Evolutionary conservation across 2,888 invertebrate genomes (phyloP), one percentile per base, ranked within the genome.

Genomic region (Eupithecia exiguata): DNA sequence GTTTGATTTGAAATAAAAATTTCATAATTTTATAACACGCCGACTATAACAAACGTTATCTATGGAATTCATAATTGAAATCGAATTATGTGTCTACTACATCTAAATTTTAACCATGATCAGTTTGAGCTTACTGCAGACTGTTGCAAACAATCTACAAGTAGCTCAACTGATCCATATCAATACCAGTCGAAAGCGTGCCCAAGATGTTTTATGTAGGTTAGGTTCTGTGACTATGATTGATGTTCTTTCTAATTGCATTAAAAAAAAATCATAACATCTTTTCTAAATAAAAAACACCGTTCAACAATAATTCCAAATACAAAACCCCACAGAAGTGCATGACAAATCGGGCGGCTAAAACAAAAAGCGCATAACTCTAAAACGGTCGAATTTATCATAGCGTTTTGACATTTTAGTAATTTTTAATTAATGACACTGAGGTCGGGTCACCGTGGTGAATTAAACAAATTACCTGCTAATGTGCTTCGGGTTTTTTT

Each of bases 401-500:
- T 86, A 85, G 76, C 74, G 69, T 79, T 80, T 86, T 88, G 92
- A 89, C 92, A 89, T 82, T 88, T 86, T 84, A 85, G 80, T 87
- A 87, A 87, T 88, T 89, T 86, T 91, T 91, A 91, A 92, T 92
- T 87, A 86, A 89, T 86, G 84, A 80, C 81, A 77, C 80, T 63
- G 77, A 83, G 84, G 85, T 84, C 84, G 86, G 87, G 89, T 89
- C 88, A 84, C 90, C 89, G 89, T 87, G 88, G 84, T 87, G 86
- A 89, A 92, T 92, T 86, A 87, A 84, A 85, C 85, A 88, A 88
- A 91, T 91, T 86, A 90, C 85, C 88, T 87, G 89, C 84, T 91
- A 91, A 92, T 91, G 87, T 84, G 87, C 86, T 86, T 80, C 78
- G 85, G 83, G 68, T 80, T 83, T 85, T 84, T 85, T 88, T 84